Conservation (phyloP, 2,797 vertebrate species). For the Danio jaintianensis region DNA sequence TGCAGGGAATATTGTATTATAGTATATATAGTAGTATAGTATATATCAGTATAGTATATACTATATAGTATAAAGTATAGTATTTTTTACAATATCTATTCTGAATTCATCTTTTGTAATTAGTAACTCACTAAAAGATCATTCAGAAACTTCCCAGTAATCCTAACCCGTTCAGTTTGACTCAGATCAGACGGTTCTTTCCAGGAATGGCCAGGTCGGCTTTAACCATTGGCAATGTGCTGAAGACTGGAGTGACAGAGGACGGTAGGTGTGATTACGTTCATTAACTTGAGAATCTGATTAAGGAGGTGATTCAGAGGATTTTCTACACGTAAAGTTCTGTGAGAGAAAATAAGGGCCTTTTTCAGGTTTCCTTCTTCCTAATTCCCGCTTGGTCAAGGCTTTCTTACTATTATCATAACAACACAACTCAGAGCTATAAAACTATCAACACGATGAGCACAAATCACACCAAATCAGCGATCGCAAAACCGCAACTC, state of each 20-base stretch:
- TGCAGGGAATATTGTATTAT: too few species aligned
- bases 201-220: slow-evolving; percentile 21
- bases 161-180: slow-evolving; percentile 8
- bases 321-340: slow-evolving; percentile 42
- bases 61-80: too few species aligned
- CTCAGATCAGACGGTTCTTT: slow-evolving; percentile 33
- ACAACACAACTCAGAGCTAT: slow-evolving; percentile 23
- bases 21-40: too few species aligned
- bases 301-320: slow-evolving; percentile 26
- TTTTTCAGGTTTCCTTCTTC: slow-evolving; percentile 27
- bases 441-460: slow-evolving; percentile 39
- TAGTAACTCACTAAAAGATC: neutral
- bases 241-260: neutral
- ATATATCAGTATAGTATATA: too few species aligned
- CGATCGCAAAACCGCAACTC: slow-evolving; percentile 35
- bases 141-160: slow-evolving; percentile 20
- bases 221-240: slow-evolving; percentile 29
- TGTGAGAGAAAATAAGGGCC: slow-evolving; percentile 27
- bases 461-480: slow-evolving; percentile 41
- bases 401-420: slow-evolving; percentile 51
- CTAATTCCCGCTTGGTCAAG: slow-evolving; percentile 32
- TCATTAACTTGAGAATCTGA: slow-evolving; percentile 39
- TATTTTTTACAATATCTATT: too few species aligned
- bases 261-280: slow-evolving; percentile 16
- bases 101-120: neutral